These are phyloP conservation scores for Dendrocopos noguchii DNA, from an alignment of 2,113 vertebrate genomes.

Conservation along the genomic window DNA sequence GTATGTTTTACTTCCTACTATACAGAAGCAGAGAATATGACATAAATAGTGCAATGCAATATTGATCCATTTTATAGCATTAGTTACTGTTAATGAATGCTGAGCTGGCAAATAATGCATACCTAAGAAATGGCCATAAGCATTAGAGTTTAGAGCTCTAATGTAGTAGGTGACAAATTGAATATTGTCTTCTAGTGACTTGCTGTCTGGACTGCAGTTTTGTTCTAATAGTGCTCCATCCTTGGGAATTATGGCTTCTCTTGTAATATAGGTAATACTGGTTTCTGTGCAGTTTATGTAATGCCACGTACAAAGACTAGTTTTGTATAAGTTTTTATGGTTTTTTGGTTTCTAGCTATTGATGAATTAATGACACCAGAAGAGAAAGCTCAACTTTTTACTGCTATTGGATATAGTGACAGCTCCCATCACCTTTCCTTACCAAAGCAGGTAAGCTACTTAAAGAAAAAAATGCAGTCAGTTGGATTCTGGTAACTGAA, in stretches of 20 bases:
- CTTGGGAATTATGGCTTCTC: not conserved
- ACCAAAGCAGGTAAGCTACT: constrained; percentile 84
- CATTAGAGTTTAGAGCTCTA: not conserved
- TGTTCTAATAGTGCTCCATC: not conserved
- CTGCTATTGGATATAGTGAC: constrained; percentile 96
- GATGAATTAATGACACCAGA: constrained; percentile 91
- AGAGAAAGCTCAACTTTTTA: constrained; percentile 94
- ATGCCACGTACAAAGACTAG: fast-evolving
- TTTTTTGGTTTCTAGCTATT: constrained; percentile 73
- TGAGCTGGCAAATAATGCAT: not conserved
- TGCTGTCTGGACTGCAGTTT: not conserved
- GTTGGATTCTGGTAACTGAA: not conserved
- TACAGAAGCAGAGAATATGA: not conserved
- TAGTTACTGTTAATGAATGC: not conserved
- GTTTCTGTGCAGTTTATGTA: not conserved
- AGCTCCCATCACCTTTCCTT: constrained; percentile 85
- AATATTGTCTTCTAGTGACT: not conserved
- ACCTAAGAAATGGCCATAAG: not conserved
- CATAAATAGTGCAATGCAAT: not conserved
- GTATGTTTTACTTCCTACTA: not conserved
- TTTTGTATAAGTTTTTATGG: not conserved
- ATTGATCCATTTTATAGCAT: not conserved
- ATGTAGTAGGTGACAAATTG: fast-evolving
- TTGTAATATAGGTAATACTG: not conserved
- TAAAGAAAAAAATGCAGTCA: not conserved